Percentiles rank a stretch among this genome's conserved stretches.
Conservation (phyloP, 2,113 vertebrate genomes). For the Uria lomvia region DNA sequence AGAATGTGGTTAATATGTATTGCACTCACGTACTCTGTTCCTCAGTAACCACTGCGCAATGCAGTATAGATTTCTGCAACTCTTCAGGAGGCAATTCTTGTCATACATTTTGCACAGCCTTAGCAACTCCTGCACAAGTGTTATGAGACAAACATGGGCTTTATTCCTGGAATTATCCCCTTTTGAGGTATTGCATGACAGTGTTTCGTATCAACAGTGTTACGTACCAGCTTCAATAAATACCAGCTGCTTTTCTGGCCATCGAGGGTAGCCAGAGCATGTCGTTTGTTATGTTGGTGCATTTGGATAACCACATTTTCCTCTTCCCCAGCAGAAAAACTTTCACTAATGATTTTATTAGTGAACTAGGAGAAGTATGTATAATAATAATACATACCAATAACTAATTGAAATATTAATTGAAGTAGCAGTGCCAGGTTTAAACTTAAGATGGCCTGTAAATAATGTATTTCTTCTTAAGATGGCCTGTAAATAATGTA, state of each 20-base stretch:
- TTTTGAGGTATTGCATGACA: background rate
- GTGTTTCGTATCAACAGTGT: background rate
- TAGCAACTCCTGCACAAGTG: background rate
- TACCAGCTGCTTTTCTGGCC: background rate
- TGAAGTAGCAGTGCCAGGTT: background rate
- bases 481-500: background rate
- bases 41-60: background rate
- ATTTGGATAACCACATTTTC: background rate
- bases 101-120: background rate
- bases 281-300: background rate
- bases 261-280: background rate
- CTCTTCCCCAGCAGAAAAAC: background rate
- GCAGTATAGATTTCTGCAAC: background rate
- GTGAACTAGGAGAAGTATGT: background rate
- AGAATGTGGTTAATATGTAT: background rate
- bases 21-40: background rate
- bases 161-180: background rate
- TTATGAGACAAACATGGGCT: background rate
- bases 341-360: background rate
- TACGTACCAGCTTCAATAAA: background rate
- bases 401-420: background rate
- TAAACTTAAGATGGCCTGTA: background rate
- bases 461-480: background rate
- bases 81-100: background rate
- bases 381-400: background rate